These are phyloP conservation scores for Lepidocyrtinus sp. DNA, from an alignment of 2,888 invertebrate genomes.

Conservation along the genomic window DNA sequence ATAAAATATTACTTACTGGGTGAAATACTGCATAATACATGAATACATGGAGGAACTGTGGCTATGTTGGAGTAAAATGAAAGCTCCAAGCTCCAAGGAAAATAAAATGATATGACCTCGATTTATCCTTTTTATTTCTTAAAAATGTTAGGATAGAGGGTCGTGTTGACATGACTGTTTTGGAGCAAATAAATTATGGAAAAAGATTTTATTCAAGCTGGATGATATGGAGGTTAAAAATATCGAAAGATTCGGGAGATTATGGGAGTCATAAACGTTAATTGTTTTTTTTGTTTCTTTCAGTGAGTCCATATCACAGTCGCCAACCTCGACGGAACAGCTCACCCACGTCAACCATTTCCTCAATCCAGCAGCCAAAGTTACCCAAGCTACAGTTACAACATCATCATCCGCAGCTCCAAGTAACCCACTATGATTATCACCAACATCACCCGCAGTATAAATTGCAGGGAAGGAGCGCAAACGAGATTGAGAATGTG, in stretches of 20 bases:
- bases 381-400: slow-evolving; percentile 43
- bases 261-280: no score
- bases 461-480: slow-evolving; percentile 11
- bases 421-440: slow-evolving; percentile 3
- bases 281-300: neutral
- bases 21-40: no score
- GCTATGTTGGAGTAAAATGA: no score
- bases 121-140: neutral
- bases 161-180: no score
- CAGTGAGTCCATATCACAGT: slow-evolving; percentile 57
- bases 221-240: no score
- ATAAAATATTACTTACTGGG: no score
- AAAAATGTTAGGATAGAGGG: no score
- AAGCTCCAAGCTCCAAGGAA: no score
- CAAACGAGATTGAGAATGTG: neutral
- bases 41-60: no score
- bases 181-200: no score
- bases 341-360: slow-evolving; percentile 51
- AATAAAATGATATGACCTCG: neutral
- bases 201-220: neutral
- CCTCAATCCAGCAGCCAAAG: slow-evolving; percentile 45
- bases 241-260: no score
- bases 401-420: slow-evolving; percentile 36
- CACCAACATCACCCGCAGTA: neutral
- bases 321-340: slow-evolving; percentile 55